Evolutionary conservation across 2,113 vertebrate genomes (phyloP).

Genomic region (Ranitomeya variabilis): DNA sequence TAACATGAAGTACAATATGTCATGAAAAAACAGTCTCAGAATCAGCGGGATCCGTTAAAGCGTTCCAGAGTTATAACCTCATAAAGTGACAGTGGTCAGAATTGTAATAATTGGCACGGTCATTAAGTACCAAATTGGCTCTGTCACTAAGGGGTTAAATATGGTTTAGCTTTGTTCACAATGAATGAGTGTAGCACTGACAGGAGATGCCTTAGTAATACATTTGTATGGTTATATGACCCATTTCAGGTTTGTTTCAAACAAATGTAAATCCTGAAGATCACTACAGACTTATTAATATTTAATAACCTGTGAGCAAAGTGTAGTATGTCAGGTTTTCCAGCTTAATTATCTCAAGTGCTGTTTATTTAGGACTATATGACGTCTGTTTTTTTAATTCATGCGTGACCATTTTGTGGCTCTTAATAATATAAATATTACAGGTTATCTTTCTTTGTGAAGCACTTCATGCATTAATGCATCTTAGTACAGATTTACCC

Average conservation of each 20-base stretch:
- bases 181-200: background rate
- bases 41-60: too few species aligned
- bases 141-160: too few species aligned
- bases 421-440: too few species aligned
- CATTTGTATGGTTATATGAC: background rate
- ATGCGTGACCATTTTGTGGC: background rate
- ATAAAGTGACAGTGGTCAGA: too few species aligned
- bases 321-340: background rate
- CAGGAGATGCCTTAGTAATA: background rate
- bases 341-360: background rate
- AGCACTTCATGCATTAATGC: too few species aligned
- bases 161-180: background rate
- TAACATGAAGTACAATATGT: too few species aligned
- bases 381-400: background rate
- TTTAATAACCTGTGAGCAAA: background rate
- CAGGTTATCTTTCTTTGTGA: too few species aligned
- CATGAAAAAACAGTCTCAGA: too few species aligned
- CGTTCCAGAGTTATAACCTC: too few species aligned
- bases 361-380: background rate
- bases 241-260: background rate
- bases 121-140: too few species aligned
- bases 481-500: too few species aligned
- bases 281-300: background rate
- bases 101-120: too few species aligned
- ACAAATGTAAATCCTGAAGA: background rate